Percentiles rank a stretch among this genome's conserved stretches.
Conservation (phyloP, 2,113 vertebrate species). For the Donacobius atricapilla region DNA sequence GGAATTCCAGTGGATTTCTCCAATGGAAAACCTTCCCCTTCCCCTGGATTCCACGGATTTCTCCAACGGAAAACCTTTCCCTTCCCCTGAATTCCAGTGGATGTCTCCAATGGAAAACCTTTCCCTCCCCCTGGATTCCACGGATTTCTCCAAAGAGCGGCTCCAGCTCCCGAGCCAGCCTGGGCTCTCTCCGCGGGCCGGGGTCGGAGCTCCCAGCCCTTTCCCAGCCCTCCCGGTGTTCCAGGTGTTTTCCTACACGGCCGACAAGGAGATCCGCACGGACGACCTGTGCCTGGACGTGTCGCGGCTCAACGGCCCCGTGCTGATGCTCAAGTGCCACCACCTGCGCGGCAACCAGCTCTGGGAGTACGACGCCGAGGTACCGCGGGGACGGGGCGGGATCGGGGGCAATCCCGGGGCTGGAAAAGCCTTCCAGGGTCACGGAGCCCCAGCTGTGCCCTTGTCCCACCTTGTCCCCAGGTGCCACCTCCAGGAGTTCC, state of each 20-base stretch:
- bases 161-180: background rate
- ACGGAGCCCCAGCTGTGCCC: no score
- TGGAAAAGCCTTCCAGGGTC: background rate
- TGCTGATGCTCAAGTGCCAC: constrained; percentile 97
- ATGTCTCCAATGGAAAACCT: background rate
- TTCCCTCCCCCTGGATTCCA: background rate
- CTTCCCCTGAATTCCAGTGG: no score
- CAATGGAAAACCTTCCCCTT: background rate
- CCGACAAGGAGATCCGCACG: constrained; percentile 96
- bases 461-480: no score
- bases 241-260: constrained; percentile 97
- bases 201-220: background rate
- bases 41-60: background rate
- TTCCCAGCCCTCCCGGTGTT: fast-evolving
- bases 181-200: fast-evolving
- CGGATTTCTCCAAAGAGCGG: fast-evolving
- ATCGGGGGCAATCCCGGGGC: fast-evolving
- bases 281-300: constrained; percentile 97
- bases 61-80: background rate
- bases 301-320: constrained; percentile 91
- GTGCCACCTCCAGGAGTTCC: background rate
- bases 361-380: constrained; percentile 98
- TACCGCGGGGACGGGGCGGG: constrained; percentile 14
- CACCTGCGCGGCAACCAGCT: constrained; percentile 99
- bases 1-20: background rate